A percentile compares a stretch with the other conserved stretches of the same genome.
phyloP scores from a whole-genome alignment of 2,113 vertebrate genomes.

The Delphinapterus leucas region DNA sequence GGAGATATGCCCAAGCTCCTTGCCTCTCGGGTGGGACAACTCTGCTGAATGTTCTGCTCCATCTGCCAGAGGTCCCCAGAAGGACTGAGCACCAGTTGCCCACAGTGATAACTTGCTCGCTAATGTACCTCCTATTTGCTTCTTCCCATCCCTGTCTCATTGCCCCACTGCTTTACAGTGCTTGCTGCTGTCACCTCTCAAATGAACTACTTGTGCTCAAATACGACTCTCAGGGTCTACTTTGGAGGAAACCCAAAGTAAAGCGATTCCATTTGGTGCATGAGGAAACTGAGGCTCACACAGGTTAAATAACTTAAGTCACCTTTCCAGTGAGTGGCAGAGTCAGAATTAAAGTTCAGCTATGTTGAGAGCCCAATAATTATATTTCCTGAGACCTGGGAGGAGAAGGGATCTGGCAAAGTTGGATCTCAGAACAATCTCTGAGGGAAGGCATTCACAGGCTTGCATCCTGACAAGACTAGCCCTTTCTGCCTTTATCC shows the following conservation, averaged over 20 bases:
- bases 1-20: background rate
- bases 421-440: background rate
- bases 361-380: background rate
- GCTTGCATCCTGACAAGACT: background rate
- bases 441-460: background rate
- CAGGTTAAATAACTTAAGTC: background rate
- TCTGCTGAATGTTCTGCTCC: background rate
- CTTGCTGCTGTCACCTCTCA: background rate
- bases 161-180: accelerated
- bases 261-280: background rate
- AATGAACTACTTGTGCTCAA: background rate
- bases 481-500: slow-evolving; percentile 10
- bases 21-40: background rate
- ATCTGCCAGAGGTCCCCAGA: background rate
- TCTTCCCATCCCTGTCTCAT: accelerated
- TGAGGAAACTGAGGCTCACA: background rate
- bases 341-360: background rate
- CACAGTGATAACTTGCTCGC: background rate
- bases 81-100: background rate
- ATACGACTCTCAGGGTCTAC: background rate
- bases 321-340: background rate
- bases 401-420: background rate
- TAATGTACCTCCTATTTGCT: accelerated
- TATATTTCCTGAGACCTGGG: background rate
- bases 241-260: background rate